These are phyloP conservation scores for Psilopogon haemacephalus DNA, from an alignment of 2,113 vertebrate genomes.

Conservation along the genomic window DNA sequence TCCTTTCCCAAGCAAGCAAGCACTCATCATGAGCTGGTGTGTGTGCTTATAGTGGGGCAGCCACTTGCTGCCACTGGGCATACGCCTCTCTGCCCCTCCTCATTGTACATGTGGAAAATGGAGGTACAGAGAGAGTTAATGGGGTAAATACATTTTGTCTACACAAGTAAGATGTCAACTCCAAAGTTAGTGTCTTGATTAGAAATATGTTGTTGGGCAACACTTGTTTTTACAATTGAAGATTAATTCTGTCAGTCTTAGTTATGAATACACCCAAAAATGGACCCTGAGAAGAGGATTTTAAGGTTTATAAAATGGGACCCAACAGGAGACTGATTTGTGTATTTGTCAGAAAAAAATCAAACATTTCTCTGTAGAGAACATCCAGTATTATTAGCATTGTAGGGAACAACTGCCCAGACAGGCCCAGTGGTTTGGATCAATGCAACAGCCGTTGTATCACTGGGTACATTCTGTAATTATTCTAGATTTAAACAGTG, in stretches of 20 bases:
- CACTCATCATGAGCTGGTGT: not conserved
- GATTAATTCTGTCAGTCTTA: not conserved
- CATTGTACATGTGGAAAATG: not conserved
- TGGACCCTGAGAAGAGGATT: not conserved
- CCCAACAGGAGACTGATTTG: not conserved
- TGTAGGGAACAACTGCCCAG: slow-evolving; percentile 15
- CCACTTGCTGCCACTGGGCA: not conserved
- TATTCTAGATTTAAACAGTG: slow-evolving; percentile 10
- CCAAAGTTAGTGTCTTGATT: not conserved
- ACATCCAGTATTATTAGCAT: not conserved
- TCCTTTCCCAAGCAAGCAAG: not conserved
- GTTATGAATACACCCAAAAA: not conserved
- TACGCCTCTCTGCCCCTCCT: not conserved
- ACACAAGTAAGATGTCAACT: not conserved
- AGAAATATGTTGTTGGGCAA: not conserved
- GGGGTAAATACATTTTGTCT: not conserved
- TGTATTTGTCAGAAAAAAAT: not conserved
- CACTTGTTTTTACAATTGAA: not conserved
- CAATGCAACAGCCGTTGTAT: slow-evolving; percentile 3
- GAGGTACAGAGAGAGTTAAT: not conserved
- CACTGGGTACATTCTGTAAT: not conserved
- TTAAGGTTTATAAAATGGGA: not conserved
- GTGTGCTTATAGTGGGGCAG: not conserved
- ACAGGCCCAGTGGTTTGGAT: not conserved
- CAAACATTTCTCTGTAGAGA: not conserved